A percentile compares a stretch with the other conserved stretches of the same genome.
Evolutionary conservation across 2,113 vertebrate species (phyloP).

Genomic region (Rhineura floridana): DNA sequence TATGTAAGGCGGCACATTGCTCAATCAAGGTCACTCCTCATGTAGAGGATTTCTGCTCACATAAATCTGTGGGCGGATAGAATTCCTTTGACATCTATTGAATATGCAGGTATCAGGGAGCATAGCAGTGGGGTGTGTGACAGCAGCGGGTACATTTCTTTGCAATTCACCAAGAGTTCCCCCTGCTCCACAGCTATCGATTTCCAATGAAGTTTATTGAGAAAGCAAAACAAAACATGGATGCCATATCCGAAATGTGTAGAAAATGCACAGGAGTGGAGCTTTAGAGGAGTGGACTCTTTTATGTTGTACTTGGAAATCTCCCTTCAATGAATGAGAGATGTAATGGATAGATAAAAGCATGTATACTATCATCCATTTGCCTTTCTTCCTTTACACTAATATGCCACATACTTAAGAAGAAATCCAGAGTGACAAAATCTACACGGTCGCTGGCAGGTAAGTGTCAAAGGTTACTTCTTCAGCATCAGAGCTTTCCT

Average conservation of each 20-base stretch:
- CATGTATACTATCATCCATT: constrained; percentile 37
- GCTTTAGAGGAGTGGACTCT: background rate
- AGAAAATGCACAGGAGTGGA: background rate
- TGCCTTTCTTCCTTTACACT: constrained; percentile 6
- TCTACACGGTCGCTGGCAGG: constrained; percentile 47
- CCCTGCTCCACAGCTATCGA: background rate
- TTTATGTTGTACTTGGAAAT: constrained; percentile 21
- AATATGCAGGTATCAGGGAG: background rate
- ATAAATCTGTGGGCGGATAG: no score
- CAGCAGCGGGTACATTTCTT: background rate
- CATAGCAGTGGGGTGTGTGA: no score
- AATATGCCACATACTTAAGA: constrained; percentile 50
- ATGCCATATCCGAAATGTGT: background rate
- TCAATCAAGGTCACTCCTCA: no score
- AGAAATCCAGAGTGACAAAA: constrained; percentile 55
- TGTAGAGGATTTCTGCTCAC: no score
- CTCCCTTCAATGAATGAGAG: constrained; percentile 16
- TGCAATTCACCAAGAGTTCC: background rate
- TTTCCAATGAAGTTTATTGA: background rate
- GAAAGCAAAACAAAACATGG: background rate
- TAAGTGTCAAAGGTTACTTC: constrained; percentile 52
- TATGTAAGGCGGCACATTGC: no score
- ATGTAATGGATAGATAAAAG: constrained; percentile 12
- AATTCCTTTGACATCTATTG: background rate
- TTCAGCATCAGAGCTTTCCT: constrained; percentile 45